Evolutionary conservation across 1,140 invertebrate genomes (phyloP), one percentile per base, ranked within the genome.

Genomic region (Nymphalis io): DNA sequence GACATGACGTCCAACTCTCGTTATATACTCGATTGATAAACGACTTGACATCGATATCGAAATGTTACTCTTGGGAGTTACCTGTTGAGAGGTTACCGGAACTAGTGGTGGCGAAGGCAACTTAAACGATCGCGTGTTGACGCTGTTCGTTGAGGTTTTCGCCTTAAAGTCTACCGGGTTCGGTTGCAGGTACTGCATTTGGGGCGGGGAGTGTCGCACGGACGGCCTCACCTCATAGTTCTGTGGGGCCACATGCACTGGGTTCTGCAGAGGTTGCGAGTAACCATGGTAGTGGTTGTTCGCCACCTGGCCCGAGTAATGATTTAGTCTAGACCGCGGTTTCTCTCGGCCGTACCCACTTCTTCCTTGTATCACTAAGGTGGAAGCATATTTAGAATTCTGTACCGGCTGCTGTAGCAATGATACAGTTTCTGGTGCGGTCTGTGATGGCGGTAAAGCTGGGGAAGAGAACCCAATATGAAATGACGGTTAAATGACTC

Each of bases 361-460:
- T 6, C 87, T 79, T 4, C 84, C 81, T 60, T 84, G 85, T 4
- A 89, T 80, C 18, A 89, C 81, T 13, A 87, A 79, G 2, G 83
- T 76, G 3, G 87, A 83, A 2, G 83, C 77, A 66, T 87, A 91
- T 71, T 91, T 91, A 6, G 83, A 60, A 62, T 81, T 89, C 44
- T 84, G 87, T 60, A 85, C 74, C 3, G 89, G 89, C 72, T 89
- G 87, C 68, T 91, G 89, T 42, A 91, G 75, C 11, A 91, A 75
- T 1, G 87, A 89, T 20, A 90, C 88, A 13, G 88, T 90, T 65
- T 91, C 89, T 21, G 88, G 89, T 8, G 88, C 88, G 1, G 85
- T 91, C 62, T 88, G 85, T 10, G 89, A 90, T 8, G 88, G 89
- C 39, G 89, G 87, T 5, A 91, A 72, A 1, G 70, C 81, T 84